Base-by-base conservation (phyloP, 2,113 vertebrate genomes). In the Nyctereutes procyonoides region DNA sequence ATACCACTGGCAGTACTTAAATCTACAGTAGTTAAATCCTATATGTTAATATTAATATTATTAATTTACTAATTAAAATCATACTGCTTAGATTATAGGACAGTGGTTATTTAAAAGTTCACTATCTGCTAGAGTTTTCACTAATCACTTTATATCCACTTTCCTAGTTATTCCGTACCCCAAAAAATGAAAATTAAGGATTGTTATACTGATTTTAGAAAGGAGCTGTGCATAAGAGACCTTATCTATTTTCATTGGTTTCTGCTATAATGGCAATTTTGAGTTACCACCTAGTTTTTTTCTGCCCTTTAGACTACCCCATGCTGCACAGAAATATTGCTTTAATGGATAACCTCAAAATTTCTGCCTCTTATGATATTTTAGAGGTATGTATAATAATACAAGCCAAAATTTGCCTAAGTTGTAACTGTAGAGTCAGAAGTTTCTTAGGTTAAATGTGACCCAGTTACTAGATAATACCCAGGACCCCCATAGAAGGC, bases 381-480 rank as follows among this genome's bases (percentile, higher is more conserved):
- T 13, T 84, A 90, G 38, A 95, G 9, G 17, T 87, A 73, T 15
- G 65, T 11, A 56, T 85, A 7, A 56, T 82, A 95, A 95, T 58
- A 35, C 4, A 69, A 91, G 14, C 17, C 7, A 38, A 96, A 94
- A 85, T 73, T n/a, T 97, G 32, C 28, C 74, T 81, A 74, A 81
- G 53, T 94, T 76, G 4, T 76, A 95, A 93, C 7, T 85, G 35
- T 93, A 65, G 63, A 87, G 9, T 95, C 20, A 89, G 51, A 85
- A 81, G 19, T 83, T 96, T 96, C 89, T 69, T 90, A 95, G 74
- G 79, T 93, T 87, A 95, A 96, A 80, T 62, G n/a, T 97, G 83
- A 96, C 56, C 84, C 10, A 92, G 19, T 95, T 98, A 92, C 58
- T 84, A 97, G 32, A 67, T 63, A 90, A 60, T 51, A 62, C 28